Base-by-base conservation (phyloP, 2,113 vertebrate species). In the Leptosomus discolor region DNA sequence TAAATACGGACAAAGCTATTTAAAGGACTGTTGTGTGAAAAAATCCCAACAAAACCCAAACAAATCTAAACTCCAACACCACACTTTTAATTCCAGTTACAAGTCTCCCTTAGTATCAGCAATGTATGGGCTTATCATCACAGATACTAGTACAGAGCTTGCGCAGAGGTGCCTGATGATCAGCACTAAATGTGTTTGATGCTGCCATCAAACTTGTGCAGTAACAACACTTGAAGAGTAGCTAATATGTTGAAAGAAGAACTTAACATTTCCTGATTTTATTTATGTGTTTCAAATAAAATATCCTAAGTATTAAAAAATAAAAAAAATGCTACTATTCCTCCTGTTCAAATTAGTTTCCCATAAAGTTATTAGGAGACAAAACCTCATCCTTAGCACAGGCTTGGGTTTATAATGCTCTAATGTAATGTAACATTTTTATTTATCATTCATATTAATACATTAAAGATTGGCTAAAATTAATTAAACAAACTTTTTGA, bases 201-300 rank as follows among this genome's bases (percentile, higher is more conserved):
- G 32, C 14, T 30, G 36, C 7, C 65, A n/a, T 36, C 45, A 81
- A 58, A 67, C 19, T 48, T 56, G 11, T 29, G 7, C 56, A 84
- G 19, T 23, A 92, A 21, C 10, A 92, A 30, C 19, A 84, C 29
- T 45, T 54, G 11, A 87, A 74, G 36, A 65, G 12, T 7, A 90
- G 30, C 26, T 65, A 78, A 53, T 4, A 39, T 19, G 21, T 17
- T 64, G 37, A 95, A 93, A 70, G 73, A 78, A 68, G 46, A 86
- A 94, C 8, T 70, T 92, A 85, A 78, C 64, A 87, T 93, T 94
- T 97, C 45, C 85, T 69, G 32, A 92, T 97, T 96, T 97, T 65
- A 79, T 61, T 85, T 61, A 92, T 75, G n/a, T 68, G 24, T 74
- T 86, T 87, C 79, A 93, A 97, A 96, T 65, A 90, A 97, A 97